Evolutionary conservation across 2,888 invertebrate genomes (phyloP).

Genomic region (Campoplex nolae): DNA sequence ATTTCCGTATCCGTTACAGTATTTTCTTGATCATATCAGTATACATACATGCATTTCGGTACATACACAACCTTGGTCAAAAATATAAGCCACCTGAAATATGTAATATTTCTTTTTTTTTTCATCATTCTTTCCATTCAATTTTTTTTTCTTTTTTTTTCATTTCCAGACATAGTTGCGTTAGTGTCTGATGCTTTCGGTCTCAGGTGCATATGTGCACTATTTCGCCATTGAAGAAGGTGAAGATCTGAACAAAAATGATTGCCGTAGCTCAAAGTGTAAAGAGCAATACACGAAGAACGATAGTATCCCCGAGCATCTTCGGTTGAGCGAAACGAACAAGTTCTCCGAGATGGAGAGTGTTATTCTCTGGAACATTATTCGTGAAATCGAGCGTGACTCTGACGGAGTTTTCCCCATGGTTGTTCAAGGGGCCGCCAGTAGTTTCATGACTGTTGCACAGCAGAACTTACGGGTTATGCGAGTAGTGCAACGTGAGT

Average conservation of each 20-base stretch:
- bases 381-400: conserved; percentile 66
- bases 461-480: conserved; percentile 3
- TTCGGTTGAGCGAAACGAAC: conserved; percentile 64
- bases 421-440: conserved; percentile 43
- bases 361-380: conserved; percentile 24
- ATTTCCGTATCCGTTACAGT: conserved; percentile 2
- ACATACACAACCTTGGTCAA: not conserved
- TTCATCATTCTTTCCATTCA: not conserved
- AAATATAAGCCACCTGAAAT: not conserved
- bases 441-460: conserved; percentile 40
- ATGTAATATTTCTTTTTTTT: too few relatives aligned
- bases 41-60: not conserved
- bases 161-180: too few relatives aligned
- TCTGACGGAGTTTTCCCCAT: conserved; percentile 32
- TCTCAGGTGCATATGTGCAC: too few relatives aligned
- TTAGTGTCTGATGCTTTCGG: not conserved
- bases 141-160: too few relatives aligned
- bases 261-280: conserved; percentile 40
- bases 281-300: conserved; percentile 32
- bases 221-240: not conserved
- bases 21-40: not conserved
- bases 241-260: conserved; percentile 1
- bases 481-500: not conserved
- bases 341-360: conserved; percentile 54
- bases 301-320: conserved; percentile 52